Evolutionary conservation across 1,140 invertebrate genomes (phyloP), one percentile per base, ranked within the genome.

Genomic region (Mylabris phalerata): DNA sequence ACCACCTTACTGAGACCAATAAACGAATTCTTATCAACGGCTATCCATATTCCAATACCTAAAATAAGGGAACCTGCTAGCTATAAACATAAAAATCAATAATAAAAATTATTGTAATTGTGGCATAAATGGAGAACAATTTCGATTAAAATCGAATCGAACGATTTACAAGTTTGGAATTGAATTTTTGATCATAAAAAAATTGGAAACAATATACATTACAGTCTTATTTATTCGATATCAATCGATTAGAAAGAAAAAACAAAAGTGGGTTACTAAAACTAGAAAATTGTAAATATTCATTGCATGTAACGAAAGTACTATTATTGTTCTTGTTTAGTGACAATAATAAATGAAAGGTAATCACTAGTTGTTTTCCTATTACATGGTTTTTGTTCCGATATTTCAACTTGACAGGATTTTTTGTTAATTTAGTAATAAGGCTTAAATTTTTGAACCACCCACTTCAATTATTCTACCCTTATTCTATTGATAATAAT

Each of bases 11-110:
- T 76, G 61, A 88, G 74, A 61, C 80, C 79, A 56, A 84, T 79
- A 64, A 86, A 79, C 6, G 87, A 86, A 59, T 78, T 80, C 63
- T 82, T 82, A 71, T 90, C 87, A 10, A 84, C 82, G 13, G 83
- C 78, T 3, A 90, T 73, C 87, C 88, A 91, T 72, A 90, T 84
- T 65, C 88, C 89, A 47, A 88, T 77, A 10, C 84, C 83, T 46
- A 90, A 73, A 47, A 89, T 82, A 50, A 82, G 82, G 67, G 84
- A 83, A 65, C 88, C 88, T 61, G 84, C 78, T 66, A 90, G 71
- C 88, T 91, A 76, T 55, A 82, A 80, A 56, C 60, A 63, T 57
- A 61, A 55, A 59, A 65, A 64, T 10, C 42, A 42, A 48, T 46
- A 62, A 44, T 0, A 2, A 7, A 32, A 32, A 32, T 32, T 32